These are phyloP conservation scores for Bombus vancouverensis DNA, from an alignment of 1,140 invertebrate species.

Conservation along the genomic window DNA sequence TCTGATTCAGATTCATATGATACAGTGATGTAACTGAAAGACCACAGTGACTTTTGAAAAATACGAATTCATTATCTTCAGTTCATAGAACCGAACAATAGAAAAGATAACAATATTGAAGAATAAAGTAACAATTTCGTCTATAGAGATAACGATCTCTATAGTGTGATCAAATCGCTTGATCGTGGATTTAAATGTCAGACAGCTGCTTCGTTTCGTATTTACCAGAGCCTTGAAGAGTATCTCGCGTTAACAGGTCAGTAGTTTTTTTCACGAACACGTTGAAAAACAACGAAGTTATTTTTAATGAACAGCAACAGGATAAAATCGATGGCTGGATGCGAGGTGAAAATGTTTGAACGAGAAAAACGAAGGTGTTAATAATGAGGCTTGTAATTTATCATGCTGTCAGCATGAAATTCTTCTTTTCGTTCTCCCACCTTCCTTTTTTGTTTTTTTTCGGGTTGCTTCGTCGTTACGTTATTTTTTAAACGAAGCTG, in stretches of 20 bases:
- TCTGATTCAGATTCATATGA: not conserved
- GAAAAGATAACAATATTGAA: not conserved
- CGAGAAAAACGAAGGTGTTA: conserved; percentile 13
- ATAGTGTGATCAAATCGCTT: not conserved
- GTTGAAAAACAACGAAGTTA: not conserved
- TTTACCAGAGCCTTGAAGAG: not conserved
- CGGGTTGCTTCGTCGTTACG: not conserved
- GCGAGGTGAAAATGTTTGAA: conserved; percentile 17
- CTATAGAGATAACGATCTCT: not conserved
- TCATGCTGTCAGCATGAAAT: conserved; percentile 27
- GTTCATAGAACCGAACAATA: no score
- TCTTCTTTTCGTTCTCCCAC: conserved; percentile 11
- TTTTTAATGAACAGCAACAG: conserved; percentile 25
- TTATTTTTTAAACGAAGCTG: conserved; percentile 2
- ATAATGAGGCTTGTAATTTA: conserved; percentile 35
- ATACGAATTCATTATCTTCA: not conserved
- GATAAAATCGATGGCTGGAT: conserved; percentile 15
- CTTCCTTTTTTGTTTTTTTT: not conserved
- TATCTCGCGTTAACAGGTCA: not conserved
- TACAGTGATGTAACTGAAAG: no score
- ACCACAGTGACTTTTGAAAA: not conserved
- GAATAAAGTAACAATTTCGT: not conserved
- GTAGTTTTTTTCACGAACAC: not conserved
- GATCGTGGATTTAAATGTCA: not conserved
- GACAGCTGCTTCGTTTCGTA: no score